phyloP scores from a whole-genome alignment of 2,113 vertebrate genomes.

The Butastur rufipennis region DNA sequence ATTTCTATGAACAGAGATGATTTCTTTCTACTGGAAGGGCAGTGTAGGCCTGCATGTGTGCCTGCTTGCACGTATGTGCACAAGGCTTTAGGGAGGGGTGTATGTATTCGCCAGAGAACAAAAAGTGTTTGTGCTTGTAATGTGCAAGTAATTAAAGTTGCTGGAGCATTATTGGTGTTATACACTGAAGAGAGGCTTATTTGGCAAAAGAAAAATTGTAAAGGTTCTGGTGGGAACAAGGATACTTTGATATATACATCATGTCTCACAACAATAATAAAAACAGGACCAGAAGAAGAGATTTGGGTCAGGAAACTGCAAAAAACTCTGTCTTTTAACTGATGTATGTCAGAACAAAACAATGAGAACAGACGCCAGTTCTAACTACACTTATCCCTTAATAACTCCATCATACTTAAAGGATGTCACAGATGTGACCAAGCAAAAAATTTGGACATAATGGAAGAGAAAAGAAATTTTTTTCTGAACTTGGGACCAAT shows the following conservation, averaged over 20 bases:
- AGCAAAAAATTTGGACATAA: not conserved
- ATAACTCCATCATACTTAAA: not conserved
- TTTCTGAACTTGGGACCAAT: not conserved
- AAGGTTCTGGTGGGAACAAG: not conserved
- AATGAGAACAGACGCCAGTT: not conserved
- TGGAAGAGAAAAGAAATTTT: not conserved
- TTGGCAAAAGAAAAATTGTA: not conserved
- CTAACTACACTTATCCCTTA: not conserved
- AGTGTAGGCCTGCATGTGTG: not conserved
- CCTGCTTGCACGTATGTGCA: not conserved
- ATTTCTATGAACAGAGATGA: not conserved
- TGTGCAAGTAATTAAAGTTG: not conserved
- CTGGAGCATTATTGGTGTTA: not conserved
- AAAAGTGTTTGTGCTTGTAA: not conserved
- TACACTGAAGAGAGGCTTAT: not conserved
- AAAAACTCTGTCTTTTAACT: not conserved
- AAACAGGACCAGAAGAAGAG: not conserved
- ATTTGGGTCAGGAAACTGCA: not conserved
- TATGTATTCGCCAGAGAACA: not conserved
- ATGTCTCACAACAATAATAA: not conserved
- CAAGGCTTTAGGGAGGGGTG: not conserved
- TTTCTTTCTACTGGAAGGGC: not conserved
- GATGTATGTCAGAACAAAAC: not conserved
- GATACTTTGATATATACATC: not conserved
- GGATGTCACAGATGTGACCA: not conserved